Conservation (phyloP, 2,113 vertebrate species). For the rat (Rattus norvegicus) region DNA sequence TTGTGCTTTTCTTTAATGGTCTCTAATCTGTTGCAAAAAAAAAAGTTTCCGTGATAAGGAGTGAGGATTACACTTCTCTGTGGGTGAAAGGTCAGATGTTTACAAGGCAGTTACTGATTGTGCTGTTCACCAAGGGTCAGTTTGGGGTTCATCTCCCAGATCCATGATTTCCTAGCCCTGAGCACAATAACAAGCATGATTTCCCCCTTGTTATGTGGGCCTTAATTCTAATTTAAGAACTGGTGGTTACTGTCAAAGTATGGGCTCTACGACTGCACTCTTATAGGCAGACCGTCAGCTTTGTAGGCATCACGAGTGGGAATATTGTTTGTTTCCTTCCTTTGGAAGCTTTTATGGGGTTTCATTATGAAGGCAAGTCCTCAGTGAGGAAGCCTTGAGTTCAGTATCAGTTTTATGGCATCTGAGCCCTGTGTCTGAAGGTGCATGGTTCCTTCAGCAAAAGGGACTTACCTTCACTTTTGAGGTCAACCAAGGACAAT, state of each 20-base stretch:
- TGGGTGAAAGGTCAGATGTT: not conserved
- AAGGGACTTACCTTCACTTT: not conserved
- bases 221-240: not conserved
- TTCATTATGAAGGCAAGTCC: not conserved
- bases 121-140: not conserved
- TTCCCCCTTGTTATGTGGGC: not conserved
- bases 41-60: not conserved
- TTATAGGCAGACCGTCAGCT: not conserved
- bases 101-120: not conserved
- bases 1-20: not conserved
- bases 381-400: not conserved
- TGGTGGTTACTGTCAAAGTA: not conserved
- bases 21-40: too few species aligned
- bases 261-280: not conserved
- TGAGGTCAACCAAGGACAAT: not conserved
- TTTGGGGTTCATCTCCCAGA: not conserved
- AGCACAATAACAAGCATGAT: too few species aligned
- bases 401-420: not conserved
- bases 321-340: not conserved
- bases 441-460: not conserved
- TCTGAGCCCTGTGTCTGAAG: not conserved
- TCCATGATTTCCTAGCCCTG: not conserved
- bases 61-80: not conserved
- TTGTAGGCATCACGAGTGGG: not conserved
- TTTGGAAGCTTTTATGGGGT: not conserved